These are phyloP conservation scores for Nannoperca australis DNA, from an alignment of 2,797 vertebrate species.

Conservation along the genomic window DNA sequence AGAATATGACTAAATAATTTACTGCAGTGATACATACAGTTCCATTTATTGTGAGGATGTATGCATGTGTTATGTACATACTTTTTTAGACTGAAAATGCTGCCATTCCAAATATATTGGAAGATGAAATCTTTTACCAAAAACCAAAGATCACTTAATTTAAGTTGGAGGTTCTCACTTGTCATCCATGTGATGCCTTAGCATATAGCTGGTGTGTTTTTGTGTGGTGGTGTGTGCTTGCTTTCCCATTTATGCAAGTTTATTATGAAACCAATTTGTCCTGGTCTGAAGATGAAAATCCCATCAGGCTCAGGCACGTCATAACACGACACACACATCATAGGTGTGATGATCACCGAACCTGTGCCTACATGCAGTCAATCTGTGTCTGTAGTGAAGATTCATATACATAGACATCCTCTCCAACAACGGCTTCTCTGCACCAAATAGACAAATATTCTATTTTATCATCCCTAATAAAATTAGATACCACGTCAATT, in stretches of 20 bases:
- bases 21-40: background rate
- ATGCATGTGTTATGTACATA: background rate
- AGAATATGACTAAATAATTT: conserved; percentile 14
- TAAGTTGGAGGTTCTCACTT: conserved; percentile 31
- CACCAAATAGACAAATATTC: conserved; percentile 17
- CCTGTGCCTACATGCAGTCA: conserved; percentile 36
- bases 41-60: background rate
- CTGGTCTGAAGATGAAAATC: conserved; percentile 27
- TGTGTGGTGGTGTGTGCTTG: background rate
- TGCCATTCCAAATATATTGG: background rate
- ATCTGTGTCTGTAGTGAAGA: conserved; percentile 4
- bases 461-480: background rate
- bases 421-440: conserved; percentile 8
- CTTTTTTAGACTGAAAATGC: background rate
- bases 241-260: conserved; percentile 45
- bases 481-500: background rate
- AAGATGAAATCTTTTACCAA: background rate
- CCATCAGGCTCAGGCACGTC: conserved; percentile 28
- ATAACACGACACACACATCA: conserved; percentile 22
- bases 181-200: conserved; percentile 9
- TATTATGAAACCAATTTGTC: conserved; percentile 47
- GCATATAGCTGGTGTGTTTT: background rate
- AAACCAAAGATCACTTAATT: conserved; percentile 18
- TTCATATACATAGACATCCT: conserved; percentile 21
- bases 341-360: conserved; percentile 32